Evolutionary conservation across 2,797 vertebrate species (phyloP).

Genomic region (Mico argentatus): DNA sequence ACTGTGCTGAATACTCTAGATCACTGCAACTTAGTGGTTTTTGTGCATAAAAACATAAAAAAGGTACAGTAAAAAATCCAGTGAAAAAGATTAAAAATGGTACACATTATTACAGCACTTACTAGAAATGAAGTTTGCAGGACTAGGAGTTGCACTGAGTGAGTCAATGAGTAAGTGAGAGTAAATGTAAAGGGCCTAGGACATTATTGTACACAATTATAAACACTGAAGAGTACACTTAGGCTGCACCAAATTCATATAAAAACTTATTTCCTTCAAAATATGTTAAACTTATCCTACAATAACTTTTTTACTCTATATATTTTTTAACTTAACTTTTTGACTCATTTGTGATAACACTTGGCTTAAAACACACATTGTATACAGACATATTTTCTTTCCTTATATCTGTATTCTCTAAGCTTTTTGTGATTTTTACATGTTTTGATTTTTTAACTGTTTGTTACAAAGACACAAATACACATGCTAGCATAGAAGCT

Average conservation of each 20-base stretch:
- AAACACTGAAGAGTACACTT: neutral
- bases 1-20: no score
- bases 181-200: neutral
- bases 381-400: neutral
- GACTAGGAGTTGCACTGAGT: neutral
- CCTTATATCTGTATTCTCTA: neutral
- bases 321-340: neutral
- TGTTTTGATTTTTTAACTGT: neutral
- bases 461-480: neutral
- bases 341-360: neutral
- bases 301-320: neutral
- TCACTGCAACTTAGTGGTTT: neutral
- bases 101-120: neutral
- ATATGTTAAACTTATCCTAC: neutral
- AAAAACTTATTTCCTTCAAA: neutral
- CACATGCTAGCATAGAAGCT: neutral
- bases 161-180: neutral
- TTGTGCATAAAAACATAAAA: neutral
- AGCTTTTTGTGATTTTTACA: neutral
- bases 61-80: neutral
- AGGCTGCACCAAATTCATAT: neutral
- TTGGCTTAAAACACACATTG: neutral
- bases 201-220: neutral
- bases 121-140: no score
- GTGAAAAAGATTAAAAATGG: neutral